Percentiles rank a stretch among this genome's conserved stretches.
Conservation (phyloP, 30 jellyfish, hydroid and myxozoan genomes). For the Turritopsis dohrnii region DNA sequence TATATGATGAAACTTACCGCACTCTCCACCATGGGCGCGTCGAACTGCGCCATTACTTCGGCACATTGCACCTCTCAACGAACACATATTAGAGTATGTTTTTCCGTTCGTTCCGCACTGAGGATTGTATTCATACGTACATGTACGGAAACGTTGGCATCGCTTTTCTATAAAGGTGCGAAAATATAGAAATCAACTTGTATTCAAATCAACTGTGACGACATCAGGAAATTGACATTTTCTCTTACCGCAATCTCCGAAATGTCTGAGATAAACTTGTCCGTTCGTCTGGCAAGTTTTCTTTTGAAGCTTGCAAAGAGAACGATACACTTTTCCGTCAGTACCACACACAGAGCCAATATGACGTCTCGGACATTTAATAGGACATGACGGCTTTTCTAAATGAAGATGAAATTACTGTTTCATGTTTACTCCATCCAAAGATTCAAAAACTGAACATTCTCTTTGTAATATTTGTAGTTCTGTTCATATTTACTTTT, state of each 20-base stretch:
- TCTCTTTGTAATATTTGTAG: too few relatives aligned
- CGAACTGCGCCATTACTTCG: constrained; percentile 5
- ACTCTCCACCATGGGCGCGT: constrained; percentile 24
- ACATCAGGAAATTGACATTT: not conserved
- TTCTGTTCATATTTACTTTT: too few relatives aligned
- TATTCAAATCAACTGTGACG: not conserved
- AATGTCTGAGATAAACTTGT: constrained; percentile 14
- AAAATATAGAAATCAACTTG: too few relatives aligned
- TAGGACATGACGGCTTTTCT: constrained; percentile 37
- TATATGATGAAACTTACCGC: constrained; percentile 27
- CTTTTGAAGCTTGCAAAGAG: constrained; percentile 18
- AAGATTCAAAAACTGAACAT: too few relatives aligned
- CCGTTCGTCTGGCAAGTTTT: constrained; percentile 22
- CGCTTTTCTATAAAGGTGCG: not conserved
- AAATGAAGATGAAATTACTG: too few relatives aligned
- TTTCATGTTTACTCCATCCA: too few relatives aligned
- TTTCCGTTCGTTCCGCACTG: constrained; percentile 28
- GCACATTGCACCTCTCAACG: constrained; percentile 18
- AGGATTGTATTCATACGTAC: constrained; percentile 2
- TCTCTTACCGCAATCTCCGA: constrained; percentile 33
- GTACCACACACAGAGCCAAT: constrained; percentile 27
- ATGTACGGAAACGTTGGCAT: not conserved
- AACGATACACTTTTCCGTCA: constrained; percentile 25
- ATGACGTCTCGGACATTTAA: constrained; percentile 12
- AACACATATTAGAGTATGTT: constrained; percentile 23